Evolutionary conservation across 2,888 invertebrate species (phyloP).

Genomic region (Drosophila conformis): DNA sequence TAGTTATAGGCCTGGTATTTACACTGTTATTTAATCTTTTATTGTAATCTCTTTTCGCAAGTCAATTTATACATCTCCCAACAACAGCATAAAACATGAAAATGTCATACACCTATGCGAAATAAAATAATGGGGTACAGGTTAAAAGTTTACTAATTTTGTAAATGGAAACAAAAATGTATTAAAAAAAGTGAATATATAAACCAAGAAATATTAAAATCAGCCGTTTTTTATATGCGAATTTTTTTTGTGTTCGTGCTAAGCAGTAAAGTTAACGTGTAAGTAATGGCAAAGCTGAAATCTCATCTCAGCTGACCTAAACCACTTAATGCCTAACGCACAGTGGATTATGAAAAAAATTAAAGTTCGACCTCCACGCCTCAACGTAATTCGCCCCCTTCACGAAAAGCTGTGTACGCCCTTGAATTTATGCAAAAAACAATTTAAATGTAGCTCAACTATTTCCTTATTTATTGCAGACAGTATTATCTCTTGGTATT

Average conservation of each 20-base stretch:
- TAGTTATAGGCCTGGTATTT: background rate
- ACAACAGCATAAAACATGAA: constrained; percentile 11
- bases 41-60: constrained; percentile 19
- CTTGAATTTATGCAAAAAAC: constrained; percentile 1
- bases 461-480: background rate
- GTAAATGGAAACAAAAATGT: constrained; percentile 19
- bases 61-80: constrained; percentile 17
- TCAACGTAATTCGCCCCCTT: background rate
- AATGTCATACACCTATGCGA: constrained; percentile 36
- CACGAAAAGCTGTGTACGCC: background rate
- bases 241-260: background rate
- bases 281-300: background rate
- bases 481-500: constrained; percentile 13
- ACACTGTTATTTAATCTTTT: constrained; percentile 9
- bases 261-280: background rate
- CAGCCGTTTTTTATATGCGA: background rate
- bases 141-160: constrained; percentile 23
- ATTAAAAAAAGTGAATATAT: constrained; percentile 30
- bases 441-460: background rate
- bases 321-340: background rate
- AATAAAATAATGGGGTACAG: constrained; percentile 7
- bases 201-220: constrained; percentile 20
- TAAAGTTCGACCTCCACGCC: background rate
- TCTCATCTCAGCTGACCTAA: background rate
- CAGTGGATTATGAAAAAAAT: background rate